Evolutionary conservation across 2,888 invertebrate species (phyloP).

Genomic region (Phyto melanocephala): DNA sequence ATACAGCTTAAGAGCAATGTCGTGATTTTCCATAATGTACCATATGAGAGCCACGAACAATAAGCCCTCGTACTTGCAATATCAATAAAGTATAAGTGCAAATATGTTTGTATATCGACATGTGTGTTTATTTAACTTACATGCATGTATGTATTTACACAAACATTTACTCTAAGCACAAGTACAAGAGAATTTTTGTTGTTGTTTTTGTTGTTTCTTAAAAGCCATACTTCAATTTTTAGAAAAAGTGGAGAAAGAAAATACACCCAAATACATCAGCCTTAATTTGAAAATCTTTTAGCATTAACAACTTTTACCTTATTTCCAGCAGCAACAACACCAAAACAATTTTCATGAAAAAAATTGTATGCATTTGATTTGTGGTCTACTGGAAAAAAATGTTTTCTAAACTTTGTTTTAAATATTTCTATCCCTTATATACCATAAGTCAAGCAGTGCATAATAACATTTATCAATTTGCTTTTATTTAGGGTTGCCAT

Average conservation of each 20-base stretch:
- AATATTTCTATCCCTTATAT: too few relatives aligned
- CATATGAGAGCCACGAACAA: background rate
- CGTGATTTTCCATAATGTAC: too few relatives aligned
- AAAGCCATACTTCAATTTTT: background rate
- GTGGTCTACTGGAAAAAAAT: constrained; percentile 21
- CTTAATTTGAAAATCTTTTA: constrained; percentile 37
- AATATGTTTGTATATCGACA: background rate
- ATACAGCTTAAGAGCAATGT: too few relatives aligned
- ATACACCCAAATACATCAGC: constrained; percentile 16
- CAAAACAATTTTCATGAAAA: constrained; percentile 15
- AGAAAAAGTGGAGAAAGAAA: background rate
- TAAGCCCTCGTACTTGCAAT: background rate
- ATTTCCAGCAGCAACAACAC: constrained; percentile 18
- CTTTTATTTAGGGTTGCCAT: too few relatives aligned
- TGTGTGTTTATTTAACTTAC: background rate
- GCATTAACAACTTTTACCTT: constrained; percentile 50
- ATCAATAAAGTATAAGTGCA: background rate
- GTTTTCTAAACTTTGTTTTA: constrained; percentile 38
- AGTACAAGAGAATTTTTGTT: background rate
- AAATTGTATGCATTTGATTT: constrained; percentile 57
- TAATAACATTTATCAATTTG: too few relatives aligned
- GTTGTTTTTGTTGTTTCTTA: constrained; percentile 8
- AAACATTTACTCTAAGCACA: constrained; percentile 14
- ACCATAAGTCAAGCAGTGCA: too few relatives aligned
- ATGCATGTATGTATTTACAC: background rate